Evolutionary conservation across 2,113 vertebrate species (phyloP).

Genomic region (Ovis canadensis): DNA sequence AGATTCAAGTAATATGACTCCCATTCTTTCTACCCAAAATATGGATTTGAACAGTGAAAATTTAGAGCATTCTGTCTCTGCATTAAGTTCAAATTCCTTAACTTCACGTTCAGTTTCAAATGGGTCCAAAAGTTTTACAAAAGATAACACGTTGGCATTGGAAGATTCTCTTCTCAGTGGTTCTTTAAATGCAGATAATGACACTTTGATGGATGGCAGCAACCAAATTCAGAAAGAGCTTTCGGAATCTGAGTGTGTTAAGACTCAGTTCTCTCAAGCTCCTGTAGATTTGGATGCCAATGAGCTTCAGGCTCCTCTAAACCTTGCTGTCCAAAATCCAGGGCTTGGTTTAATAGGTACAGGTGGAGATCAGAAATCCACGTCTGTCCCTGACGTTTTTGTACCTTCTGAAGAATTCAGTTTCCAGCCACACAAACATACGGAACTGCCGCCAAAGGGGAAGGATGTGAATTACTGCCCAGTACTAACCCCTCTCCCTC

Average conservation of each 20-base stretch:
- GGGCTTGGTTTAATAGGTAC: conserved; percentile 34
- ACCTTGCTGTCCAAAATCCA: conserved; percentile 29
- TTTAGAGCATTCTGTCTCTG: conserved; percentile 56
- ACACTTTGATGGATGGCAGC: neutral
- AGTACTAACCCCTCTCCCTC: conserved; percentile 35
- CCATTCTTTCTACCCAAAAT: conserved; percentile 58
- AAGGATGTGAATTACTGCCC: conserved; percentile 64
- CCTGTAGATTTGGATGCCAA: conserved; percentile 30
- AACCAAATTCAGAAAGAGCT: conserved; percentile 49
- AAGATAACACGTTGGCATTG: conserved; percentile 5
- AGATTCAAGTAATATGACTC: conserved; percentile 40
- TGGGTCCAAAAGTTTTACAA: conserved; percentile 48
- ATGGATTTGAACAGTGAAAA: conserved; percentile 49
- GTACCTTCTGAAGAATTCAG: conserved; percentile 56
- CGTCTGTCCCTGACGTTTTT: conserved; percentile 35
- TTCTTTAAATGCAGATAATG: conserved; percentile 38
- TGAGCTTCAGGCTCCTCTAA: conserved; percentile 47
- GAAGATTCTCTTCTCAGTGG: neutral
- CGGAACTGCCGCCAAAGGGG: conserved; percentile 50
- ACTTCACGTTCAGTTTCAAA: conserved; percentile 38
- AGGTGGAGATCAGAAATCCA: conserved; percentile 33
- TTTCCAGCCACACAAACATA: conserved; percentile 63
- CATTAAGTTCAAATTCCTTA: conserved; percentile 22
- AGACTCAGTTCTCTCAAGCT: neutral
- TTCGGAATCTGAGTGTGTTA: conserved; percentile 31